A percentile compares a stretch with the other conserved stretches of the same genome.
Evolutionary conservation across 2,113 vertebrate genomes (phyloP).

Genomic region (Nycticorax nycticorax): DNA sequence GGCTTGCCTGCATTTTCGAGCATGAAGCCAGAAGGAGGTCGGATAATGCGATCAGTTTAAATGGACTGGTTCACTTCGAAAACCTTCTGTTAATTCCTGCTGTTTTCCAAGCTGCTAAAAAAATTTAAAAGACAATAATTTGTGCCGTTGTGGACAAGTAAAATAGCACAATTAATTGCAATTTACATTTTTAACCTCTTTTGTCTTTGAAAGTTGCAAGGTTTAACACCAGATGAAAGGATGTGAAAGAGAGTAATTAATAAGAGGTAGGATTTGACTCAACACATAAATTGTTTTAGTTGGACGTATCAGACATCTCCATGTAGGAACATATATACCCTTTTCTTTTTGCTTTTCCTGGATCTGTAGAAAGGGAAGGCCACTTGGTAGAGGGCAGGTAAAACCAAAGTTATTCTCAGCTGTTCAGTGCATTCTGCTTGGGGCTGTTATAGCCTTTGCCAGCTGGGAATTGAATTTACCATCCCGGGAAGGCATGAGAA

Average conservation of each 20-base stretch:
- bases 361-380: neutral
- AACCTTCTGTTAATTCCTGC: neutral
- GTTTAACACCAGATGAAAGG: neutral
- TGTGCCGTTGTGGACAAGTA: neutral
- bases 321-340: neutral
- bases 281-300: neutral
- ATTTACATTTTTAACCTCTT: neutral
- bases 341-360: neutral
- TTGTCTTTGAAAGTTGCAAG: neutral
- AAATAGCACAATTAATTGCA: neutral
- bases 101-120: constrained; percentile 28
- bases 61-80: neutral
- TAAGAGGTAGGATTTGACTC: neutral
- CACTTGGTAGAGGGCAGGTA: accelerated
- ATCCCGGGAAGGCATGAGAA: neutral
- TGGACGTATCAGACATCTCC: neutral
- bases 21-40: neutral
- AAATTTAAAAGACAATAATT: neutral
- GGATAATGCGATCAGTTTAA: neutral
- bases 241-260: neutral
- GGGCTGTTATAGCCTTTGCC: neutral
- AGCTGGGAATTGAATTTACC: neutral
- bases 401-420: neutral
- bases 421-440: neutral
- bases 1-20: neutral